Evolutionary conservation across 2,113 vertebrate species (phyloP).

Genomic region (Scartelaos histophorus): DNA sequence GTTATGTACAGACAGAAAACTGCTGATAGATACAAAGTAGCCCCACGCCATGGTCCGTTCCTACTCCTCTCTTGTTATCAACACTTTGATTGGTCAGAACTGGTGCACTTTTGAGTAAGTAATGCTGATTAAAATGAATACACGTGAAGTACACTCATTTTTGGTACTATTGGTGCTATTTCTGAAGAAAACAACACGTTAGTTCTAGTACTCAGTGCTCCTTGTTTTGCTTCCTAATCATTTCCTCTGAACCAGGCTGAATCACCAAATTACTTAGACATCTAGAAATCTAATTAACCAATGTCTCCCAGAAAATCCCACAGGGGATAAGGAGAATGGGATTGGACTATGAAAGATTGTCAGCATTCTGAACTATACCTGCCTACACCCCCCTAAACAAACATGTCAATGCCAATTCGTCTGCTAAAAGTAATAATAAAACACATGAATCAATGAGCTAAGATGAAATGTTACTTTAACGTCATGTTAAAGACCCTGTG

Average conservation of each 20-base stretch:
- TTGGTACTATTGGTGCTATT: slow-evolving; percentile 17
- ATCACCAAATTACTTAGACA: slow-evolving; percentile 45
- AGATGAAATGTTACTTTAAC: too few species aligned
- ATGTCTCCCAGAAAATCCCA: slow-evolving; percentile 27
- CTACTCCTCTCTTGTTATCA: too few species aligned
- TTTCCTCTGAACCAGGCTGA: slow-evolving; percentile 39
- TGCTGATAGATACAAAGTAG: too few species aligned
- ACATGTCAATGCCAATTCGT: background rate
- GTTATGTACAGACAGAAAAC: too few species aligned
- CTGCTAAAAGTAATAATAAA: background rate
- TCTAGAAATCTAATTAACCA: slow-evolving; percentile 41
- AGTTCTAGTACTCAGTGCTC: background rate
- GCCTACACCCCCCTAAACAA: background rate
- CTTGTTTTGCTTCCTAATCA: slow-evolving; percentile 36
- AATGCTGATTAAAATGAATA: too few species aligned
- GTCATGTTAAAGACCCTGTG: too few species aligned
- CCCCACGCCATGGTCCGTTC: too few species aligned
- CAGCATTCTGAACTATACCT: background rate
- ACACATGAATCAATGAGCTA: background rate
- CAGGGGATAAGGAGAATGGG: slow-evolving; percentile 10
- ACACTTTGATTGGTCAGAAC: too few species aligned
- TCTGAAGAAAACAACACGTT: slow-evolving; percentile 24
- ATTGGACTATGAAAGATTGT: slow-evolving; percentile 1
- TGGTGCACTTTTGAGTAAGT: too few species aligned
- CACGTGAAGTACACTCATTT: too few species aligned